Evolutionary conservation across 2,113 vertebrate genomes (phyloP).

Genomic region (Onychorhynchus coronatus): DNA sequence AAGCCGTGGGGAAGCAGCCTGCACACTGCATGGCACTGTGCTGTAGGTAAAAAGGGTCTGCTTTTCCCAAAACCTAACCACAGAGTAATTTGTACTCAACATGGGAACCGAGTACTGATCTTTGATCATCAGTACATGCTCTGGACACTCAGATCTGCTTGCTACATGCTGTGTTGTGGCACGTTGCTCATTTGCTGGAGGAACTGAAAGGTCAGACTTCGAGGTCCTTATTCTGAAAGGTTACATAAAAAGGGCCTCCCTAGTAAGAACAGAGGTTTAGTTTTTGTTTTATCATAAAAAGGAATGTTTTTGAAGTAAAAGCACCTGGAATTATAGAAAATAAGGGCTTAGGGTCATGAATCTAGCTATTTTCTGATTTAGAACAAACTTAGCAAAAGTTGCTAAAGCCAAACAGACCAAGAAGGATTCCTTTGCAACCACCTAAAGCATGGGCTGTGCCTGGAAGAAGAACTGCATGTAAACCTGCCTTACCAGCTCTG

Average conservation of each 20-base stretch:
- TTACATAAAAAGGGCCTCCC: neutral
- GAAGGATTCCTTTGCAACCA: neutral
- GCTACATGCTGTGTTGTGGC: neutral
- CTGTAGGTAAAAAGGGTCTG: neutral
- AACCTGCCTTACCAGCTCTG: neutral
- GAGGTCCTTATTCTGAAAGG: neutral
- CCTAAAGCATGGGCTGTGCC: neutral
- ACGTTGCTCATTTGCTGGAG: neutral
- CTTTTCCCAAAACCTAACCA: neutral
- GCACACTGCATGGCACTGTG: no score
- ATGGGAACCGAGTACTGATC: neutral
- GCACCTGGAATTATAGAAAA: neutral
- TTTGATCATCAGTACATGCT: rapidly evolving
- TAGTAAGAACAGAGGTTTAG: neutral
- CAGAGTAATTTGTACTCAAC: neutral
- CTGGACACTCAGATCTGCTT: neutral
- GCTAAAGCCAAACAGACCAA: neutral
- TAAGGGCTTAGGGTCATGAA: neutral
- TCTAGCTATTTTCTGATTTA: neutral
- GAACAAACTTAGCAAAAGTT: neutral
- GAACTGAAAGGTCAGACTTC: neutral
- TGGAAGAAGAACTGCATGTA: neutral
- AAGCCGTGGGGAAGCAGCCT: neutral
- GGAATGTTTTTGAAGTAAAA: neutral
- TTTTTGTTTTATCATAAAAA: neutral